Percentiles rank a stretch among this genome's conserved stretches.
phyloP scores from a whole-genome alignment of 2,113 vertebrate species.

The Nestor notabilis region DNA sequence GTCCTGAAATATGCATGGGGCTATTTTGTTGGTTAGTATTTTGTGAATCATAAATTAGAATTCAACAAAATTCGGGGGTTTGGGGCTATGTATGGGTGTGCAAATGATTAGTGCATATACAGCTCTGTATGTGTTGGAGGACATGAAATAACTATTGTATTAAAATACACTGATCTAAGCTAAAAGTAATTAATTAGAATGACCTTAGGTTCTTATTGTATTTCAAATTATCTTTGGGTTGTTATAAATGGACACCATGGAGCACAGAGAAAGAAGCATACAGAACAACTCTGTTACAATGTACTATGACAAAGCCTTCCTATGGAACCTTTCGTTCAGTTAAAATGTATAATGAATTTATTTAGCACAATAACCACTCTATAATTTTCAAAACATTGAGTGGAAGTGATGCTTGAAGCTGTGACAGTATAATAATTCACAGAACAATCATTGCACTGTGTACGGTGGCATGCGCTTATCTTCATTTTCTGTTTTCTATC shows the following conservation, averaged over 20 bases:
- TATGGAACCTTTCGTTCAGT: background rate
- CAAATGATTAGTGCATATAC: background rate
- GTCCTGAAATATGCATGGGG: background rate
- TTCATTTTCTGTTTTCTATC: background rate
- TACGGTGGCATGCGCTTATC: background rate
- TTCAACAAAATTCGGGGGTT: background rate
- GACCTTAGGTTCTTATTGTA: background rate
- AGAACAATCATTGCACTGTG: background rate
- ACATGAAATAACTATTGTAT: background rate
- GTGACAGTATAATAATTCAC: background rate
- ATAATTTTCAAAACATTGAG: slow-evolving; percentile 1
- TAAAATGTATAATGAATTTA: background rate
- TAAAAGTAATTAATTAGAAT: background rate
- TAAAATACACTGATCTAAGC: background rate
- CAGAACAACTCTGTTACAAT: background rate
- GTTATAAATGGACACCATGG: background rate
- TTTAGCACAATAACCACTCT: background rate
- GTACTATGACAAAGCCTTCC: background rate
- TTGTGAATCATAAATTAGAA: background rate
- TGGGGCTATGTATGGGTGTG: background rate
- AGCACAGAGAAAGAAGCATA: background rate
- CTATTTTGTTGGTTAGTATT: background rate
- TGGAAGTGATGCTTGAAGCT: background rate
- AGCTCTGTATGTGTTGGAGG: background rate
- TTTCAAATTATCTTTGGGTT: background rate